Conservation (phyloP, 2,888 invertebrate genomes). For the Lithophane ornitopus region DNA sequence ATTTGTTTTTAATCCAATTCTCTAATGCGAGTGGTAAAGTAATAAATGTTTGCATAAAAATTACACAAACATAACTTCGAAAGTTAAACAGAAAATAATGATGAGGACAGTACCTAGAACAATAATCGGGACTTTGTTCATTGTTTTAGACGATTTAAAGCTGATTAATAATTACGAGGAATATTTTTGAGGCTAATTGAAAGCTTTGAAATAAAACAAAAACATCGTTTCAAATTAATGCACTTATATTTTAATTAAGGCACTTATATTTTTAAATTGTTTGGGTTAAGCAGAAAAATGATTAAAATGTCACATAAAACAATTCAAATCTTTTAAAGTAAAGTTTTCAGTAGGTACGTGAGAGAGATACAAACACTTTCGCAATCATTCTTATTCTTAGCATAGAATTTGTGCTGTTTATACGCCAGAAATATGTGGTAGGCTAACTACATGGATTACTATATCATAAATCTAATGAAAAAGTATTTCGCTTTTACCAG, state of each 20-base stretch:
- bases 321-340: background rate
- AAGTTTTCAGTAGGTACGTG: constrained; percentile 33
- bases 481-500: background rate
- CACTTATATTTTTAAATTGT: background rate
- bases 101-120: constrained; percentile 44
- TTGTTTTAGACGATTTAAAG: constrained; percentile 66
- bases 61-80: background rate
- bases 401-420: background rate
- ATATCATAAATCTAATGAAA: background rate
- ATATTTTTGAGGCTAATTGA: background rate
- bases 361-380: background rate
- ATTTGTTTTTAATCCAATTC: constrained; percentile 50
- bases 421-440: background rate
- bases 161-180: background rate
- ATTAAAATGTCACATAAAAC: background rate
- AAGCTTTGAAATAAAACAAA: background rate
- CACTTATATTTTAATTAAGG: too few species aligned
- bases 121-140: constrained; percentile 70
- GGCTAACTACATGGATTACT: background rate
- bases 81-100: background rate
- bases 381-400: background rate
- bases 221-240: constrained; percentile 7
- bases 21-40: constrained; percentile 40
- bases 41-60: constrained; percentile 36
- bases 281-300: background rate